A percentile compares a stretch with the other conserved stretches of the same genome.
Conservation (phyloP, 2,797 vertebrate species). For the Typhlichthys subterraneus region DNA sequence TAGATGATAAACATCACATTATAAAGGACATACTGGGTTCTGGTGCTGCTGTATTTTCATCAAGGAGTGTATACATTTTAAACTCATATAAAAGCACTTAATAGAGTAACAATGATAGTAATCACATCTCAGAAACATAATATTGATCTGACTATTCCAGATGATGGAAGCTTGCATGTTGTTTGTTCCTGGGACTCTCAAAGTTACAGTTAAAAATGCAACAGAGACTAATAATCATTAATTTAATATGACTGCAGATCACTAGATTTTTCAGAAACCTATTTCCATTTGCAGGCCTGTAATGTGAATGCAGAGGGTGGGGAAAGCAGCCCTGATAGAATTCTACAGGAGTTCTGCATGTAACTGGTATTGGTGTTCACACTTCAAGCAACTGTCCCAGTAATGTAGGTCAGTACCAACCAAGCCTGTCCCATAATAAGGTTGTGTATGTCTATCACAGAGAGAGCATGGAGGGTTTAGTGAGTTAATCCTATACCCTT, state of each 20-base stretch:
- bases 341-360: slow-evolving; percentile 4
- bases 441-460: slow-evolving; percentile 32
- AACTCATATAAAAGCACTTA: too few relatives aligned
- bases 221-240: slow-evolving; percentile 48
- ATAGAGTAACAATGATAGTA: too few relatives aligned
- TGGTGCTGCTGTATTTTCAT: too few relatives aligned
- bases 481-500: slow-evolving; percentile 64
- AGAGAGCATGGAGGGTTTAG: slow-evolving; percentile 39
- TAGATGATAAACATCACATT: too few relatives aligned
- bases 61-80: too few relatives aligned
- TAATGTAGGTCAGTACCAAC: slow-evolving; percentile 51
- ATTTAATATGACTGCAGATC: slow-evolving; percentile 42
- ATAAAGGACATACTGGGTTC: too few relatives aligned
- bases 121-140: too few relatives aligned
- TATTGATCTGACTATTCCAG: too few relatives aligned
- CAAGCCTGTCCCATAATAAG: slow-evolving; percentile 38
- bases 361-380: slow-evolving; percentile 23
- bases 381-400: slow-evolving; percentile 22
- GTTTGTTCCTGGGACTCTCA: too few relatives aligned
- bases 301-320: neutral
- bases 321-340: slow-evolving; percentile 1
- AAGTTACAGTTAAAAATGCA: slow-evolving; percentile 1
- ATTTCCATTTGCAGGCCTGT: slow-evolving; percentile 11
- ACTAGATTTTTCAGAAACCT: slow-evolving; percentile 27
- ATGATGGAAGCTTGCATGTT: too few relatives aligned